Base-by-base conservation (phyloP, 2,888 invertebrate species). In the Tiliacea citrago region DNA sequence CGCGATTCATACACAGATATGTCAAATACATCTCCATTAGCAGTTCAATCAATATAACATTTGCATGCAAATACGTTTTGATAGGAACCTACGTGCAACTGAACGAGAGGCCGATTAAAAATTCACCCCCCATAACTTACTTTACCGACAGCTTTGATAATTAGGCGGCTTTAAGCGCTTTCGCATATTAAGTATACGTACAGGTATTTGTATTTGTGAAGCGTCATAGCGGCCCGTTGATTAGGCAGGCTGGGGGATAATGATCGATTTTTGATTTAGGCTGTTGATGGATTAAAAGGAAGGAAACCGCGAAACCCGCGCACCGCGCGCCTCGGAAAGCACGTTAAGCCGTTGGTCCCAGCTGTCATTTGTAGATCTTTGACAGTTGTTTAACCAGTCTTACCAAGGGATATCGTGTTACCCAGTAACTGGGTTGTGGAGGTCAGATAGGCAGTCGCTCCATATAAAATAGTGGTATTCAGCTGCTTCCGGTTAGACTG, bases 111-210 rank as follows among this genome's bases (percentile, higher is more conserved):
- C 71, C 80, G 85, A 91, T 91, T 90, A 88, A 91, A 91, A 91
- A 91, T 90, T 88, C 91, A 91, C 91, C 91, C 90, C 89, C 81
- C 85, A 86, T 89, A 90, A 91, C 85, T 82, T 86, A 84, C 82
- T 90, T 88, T 82, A 87, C 90, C 88, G 83, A 88, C 83, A 86
- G 90, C 91, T 91, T 91, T 91, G 90, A 89, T 90, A 91, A 91
- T 91, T 90, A 91, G 90, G 82, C 89, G 78, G 86, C 88, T 87
- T 89, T 88, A 84, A 81, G 84, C 86, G 86, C 85, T 88, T 85
- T 87, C 78, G 86, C 82, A 84, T 87, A 86, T 81, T 82, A 76
- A 87, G 80, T 85, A 51, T 83, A 84, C 62, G 53, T 72, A 73
- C 73, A 76, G 49, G 51, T 82, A 77, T 66, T 66, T 73, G 24